phyloP scores from a whole-genome alignment of 1,140 invertebrate genomes.

The Hermatobates lingyangjiaoensis region DNA sequence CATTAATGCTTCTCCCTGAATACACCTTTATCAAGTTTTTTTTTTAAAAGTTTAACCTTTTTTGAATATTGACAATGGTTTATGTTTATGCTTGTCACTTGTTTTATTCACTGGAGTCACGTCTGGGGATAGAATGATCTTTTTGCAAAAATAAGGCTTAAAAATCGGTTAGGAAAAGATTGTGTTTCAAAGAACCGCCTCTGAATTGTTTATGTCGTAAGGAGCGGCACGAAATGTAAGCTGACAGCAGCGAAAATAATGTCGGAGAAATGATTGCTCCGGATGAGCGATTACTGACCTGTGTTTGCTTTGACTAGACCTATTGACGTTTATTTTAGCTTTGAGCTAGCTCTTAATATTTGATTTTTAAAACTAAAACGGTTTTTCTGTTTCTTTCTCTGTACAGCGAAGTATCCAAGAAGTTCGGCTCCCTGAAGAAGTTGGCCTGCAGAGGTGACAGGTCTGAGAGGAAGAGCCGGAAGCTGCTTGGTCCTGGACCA shows the following conservation, averaged over 20 bases:
- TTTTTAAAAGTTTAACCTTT: too few relatives aligned
- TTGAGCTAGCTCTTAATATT: not conserved
- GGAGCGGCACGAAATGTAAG: not conserved
- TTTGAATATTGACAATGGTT: too few relatives aligned
- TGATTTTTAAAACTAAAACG: not conserved
- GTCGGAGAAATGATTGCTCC: not conserved
- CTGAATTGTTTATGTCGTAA: too few relatives aligned
- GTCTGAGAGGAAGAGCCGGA: conserved; percentile 49
- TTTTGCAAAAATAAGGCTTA: too few relatives aligned
- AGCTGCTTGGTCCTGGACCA: conserved; percentile 32
- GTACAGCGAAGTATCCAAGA: conserved; percentile 18
- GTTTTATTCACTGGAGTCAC: too few relatives aligned
- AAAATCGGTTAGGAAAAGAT: too few relatives aligned
- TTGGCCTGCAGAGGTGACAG: conserved; percentile 25
- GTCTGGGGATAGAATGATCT: too few relatives aligned
- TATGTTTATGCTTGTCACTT: too few relatives aligned
- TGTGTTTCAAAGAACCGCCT: too few relatives aligned
- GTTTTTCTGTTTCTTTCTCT: not conserved
- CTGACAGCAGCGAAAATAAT: not conserved
- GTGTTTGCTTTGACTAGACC: not conserved
- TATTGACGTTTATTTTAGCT: not conserved
- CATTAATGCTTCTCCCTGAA: too few relatives aligned
- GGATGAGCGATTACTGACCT: not conserved
- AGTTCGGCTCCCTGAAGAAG: conserved; percentile 49
- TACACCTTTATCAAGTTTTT: too few relatives aligned